phyloP scores from a whole-genome alignment of 1,140 invertebrate genomes.

The Platyura marginata region DNA sequence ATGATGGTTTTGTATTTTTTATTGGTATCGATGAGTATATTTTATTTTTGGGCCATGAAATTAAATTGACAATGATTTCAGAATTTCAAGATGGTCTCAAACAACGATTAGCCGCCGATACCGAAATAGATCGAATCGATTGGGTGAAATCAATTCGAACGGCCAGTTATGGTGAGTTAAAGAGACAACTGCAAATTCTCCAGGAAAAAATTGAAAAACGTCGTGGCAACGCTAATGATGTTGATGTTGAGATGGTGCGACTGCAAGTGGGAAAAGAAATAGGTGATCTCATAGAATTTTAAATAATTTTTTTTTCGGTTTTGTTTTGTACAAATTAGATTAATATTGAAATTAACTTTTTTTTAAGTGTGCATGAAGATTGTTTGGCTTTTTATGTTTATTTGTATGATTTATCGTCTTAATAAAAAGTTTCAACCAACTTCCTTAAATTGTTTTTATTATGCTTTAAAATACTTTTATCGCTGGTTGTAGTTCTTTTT shows the following conservation, averaged over 20 bases:
- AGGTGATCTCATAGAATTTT: slow-evolving; percentile 30
- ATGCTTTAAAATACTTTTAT: no score
- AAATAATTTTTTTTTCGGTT: background rate
- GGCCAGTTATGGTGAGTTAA: slow-evolving; percentile 69
- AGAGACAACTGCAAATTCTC: slow-evolving; percentile 51
- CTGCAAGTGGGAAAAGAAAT: slow-evolving; percentile 41
- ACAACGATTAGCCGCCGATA: slow-evolving; percentile 58
- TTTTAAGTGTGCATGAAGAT: background rate
- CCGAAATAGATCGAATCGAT: slow-evolving; percentile 61
- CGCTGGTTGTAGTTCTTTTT: no score
- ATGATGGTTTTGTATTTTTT: slow-evolving; percentile 35
- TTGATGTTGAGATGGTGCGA: slow-evolving; percentile 49
- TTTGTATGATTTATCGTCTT: background rate
- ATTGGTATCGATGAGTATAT: slow-evolving; percentile 33
- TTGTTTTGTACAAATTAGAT: background rate
- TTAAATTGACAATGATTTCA: slow-evolving; percentile 16
- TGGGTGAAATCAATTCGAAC: slow-evolving; percentile 76
- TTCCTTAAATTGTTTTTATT: no score
- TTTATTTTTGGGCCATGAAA: background rate
- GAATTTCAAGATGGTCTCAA: slow-evolving; percentile 66
- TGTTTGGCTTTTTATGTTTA: background rate
- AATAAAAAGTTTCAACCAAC: no score
- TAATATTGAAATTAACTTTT: background rate
- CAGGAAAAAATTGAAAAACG: slow-evolving; percentile 36
- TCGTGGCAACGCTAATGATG: slow-evolving; percentile 37